phyloP scores from a whole-genome alignment of 2,113 vertebrate species.

The Isurus oxyrinchus region DNA sequence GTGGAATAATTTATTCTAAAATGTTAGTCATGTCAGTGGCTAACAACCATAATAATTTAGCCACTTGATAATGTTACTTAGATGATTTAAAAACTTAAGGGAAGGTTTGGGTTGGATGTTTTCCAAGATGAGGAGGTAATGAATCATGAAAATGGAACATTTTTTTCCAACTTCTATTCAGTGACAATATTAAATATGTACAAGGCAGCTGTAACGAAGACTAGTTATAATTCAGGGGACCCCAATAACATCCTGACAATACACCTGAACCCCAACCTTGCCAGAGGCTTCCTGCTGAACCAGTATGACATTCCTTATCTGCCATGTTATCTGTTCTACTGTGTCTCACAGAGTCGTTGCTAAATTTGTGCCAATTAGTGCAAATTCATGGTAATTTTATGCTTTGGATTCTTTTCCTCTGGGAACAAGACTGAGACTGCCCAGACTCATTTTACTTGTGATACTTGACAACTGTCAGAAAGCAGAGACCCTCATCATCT shows the following conservation, averaged over 20 bases:
- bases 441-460: constrained; percentile 32
- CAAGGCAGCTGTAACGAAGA: neutral
- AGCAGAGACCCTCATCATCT: constrained; percentile 37
- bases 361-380: constrained; percentile 33
- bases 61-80: neutral
- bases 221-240: neutral
- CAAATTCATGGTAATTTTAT: constrained; percentile 38
- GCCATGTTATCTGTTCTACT: neutral
- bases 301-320: neutral
- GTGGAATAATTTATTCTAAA: neutral
- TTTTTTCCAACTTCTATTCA: neutral
- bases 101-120: neutral
- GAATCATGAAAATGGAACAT: neutral
- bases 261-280: constrained; percentile 31
- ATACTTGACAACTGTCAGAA: constrained; percentile 37
- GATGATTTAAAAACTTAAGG: constrained; percentile 8
- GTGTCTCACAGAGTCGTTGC: neutral
- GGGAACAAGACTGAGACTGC: constrained; percentile 28
- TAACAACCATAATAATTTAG: neutral
- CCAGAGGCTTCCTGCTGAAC: constrained; percentile 23
- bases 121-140: neutral
- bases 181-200: neutral
- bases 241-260: neutral
- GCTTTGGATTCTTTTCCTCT: constrained; percentile 30
- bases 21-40: neutral